Evolutionary conservation across 2,888 invertebrate genomes (phyloP), one percentile per base, ranked within the genome.

Genomic region (Hydrotaea cyrtoneurina): DNA sequence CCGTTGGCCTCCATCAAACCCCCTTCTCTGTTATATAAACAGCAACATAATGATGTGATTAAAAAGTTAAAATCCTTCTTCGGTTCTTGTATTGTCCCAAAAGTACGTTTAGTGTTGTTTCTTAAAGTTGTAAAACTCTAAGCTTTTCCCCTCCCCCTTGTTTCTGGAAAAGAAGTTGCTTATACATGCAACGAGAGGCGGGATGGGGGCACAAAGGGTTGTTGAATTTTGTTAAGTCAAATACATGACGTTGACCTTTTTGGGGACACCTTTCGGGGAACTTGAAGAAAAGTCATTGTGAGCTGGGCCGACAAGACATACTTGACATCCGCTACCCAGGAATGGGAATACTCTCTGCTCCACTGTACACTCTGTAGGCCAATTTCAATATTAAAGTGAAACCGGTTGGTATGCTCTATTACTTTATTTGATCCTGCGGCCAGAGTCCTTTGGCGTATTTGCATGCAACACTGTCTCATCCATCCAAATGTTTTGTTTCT

Each of bases 11-110:
- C 21, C 43, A 4, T 66, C n/a, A 66, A 31, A 66, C 66, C 46
- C 3, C 39, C n/a, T n/a, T n/a, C 13, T 13, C 62, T 15, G 23
- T 13, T 23, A 46, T 21, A 69, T 23, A 43, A 46, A 23, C 43
- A 23, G 5, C 23, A 46, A 39, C 69, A 10, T 69, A 69, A 69
- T 69, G 69, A 69, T 69, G 69, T 46, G 69, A 69, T 69, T 69
- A 69, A 69, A 69, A 69, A 69, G 46, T 69, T 69, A 23, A 23
- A 69, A 69, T 69, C 69, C 69, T 69, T 69, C 46, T 39, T 11
- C 21, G 13, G 46, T 69, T 15, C 17, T 17, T 43, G 19, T 66
- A 19, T 0, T 39, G 31, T 23, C 69, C 46, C 69, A 19, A n/a
- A 46, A 69, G 69, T 46, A 23, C 69, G 39, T 46, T 69, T 69